These are phyloP conservation scores for Acleris literana DNA, from an alignment of 2,888 invertebrate genomes.

Conservation along the genomic window DNA sequence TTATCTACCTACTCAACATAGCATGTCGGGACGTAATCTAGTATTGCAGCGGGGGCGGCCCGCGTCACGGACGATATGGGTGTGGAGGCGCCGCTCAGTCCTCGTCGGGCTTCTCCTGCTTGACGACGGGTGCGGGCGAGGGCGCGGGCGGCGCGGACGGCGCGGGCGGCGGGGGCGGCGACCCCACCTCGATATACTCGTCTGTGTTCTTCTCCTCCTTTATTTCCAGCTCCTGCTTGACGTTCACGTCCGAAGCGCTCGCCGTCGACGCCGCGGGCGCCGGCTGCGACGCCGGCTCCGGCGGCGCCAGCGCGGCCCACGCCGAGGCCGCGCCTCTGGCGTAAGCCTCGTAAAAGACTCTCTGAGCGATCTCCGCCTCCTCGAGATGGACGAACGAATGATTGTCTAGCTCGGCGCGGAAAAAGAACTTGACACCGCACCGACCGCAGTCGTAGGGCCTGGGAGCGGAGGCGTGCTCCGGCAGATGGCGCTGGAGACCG, in stretches of 20 bases:
- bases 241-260: conserved; percentile 50
- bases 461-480: conserved; percentile 91
- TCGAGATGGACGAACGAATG: conserved; percentile 86
- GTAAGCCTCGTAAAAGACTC: conserved; percentile 77
- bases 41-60: conserved; percentile 76
- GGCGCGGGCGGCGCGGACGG: conserved; percentile 47
- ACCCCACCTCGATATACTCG: conserved; percentile 76
- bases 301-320: conserved; percentile 73
- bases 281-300: conserved; percentile 50
- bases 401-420: conserved; percentile 95
- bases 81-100: conserved; percentile 55
- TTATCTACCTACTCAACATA: conserved; percentile 63
- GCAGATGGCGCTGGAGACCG: conserved; percentile 92
- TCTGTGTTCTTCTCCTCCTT: conserved; percentile 75
- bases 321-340: conserved; percentile 75
- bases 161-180: conserved; percentile 59
- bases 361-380: conserved; percentile 79
- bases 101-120: conserved; percentile 74
- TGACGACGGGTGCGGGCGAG: conserved; percentile 57
- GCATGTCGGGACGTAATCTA: conserved; percentile 78
- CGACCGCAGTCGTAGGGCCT: conserved; percentile 93
- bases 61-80: conserved; percentile 74
- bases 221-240: conserved; percentile 72
- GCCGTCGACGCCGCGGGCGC: conserved; percentile 41
- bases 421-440: conserved; percentile 94